Conservation (phyloP, 2,113 vertebrate genomes). For the Ondatra zibethicus region DNA sequence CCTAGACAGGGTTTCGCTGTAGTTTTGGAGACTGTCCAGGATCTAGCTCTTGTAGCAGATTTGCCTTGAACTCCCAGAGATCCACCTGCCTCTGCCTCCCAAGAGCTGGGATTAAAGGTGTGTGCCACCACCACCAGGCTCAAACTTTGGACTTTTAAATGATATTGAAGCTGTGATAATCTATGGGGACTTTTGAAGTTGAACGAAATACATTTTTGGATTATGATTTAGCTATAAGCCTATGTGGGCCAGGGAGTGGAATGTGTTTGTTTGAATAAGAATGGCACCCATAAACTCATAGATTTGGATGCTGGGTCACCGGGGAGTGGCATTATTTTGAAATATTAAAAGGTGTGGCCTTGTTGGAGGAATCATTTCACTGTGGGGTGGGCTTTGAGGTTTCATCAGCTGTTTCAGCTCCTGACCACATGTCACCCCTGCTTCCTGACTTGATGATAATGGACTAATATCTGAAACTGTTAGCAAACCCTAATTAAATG, state of each 20-base stretch:
- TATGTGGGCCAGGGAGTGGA: background rate
- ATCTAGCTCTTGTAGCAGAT: too few relatives aligned
- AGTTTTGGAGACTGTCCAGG: too few relatives aligned
- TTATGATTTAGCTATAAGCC: background rate
- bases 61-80: too few relatives aligned
- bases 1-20: too few relatives aligned
- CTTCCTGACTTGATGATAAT: background rate
- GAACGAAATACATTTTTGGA: background rate
- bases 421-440: background rate
- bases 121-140: too few relatives aligned
- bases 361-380: background rate
- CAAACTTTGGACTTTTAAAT: background rate
- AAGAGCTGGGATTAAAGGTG: too few relatives aligned
- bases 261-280: background rate
- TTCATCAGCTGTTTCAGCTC: background rate
- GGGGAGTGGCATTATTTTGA: background rate
- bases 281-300: background rate
- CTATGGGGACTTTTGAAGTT: background rate
- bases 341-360: background rate
- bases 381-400: background rate
- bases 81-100: too few relatives aligned
- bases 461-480: background rate
- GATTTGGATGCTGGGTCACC: background rate
- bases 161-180: background rate
- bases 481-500: background rate